Conservation (phyloP, 2,888 invertebrate genomes). For the Strigamia maritima region DNA sequence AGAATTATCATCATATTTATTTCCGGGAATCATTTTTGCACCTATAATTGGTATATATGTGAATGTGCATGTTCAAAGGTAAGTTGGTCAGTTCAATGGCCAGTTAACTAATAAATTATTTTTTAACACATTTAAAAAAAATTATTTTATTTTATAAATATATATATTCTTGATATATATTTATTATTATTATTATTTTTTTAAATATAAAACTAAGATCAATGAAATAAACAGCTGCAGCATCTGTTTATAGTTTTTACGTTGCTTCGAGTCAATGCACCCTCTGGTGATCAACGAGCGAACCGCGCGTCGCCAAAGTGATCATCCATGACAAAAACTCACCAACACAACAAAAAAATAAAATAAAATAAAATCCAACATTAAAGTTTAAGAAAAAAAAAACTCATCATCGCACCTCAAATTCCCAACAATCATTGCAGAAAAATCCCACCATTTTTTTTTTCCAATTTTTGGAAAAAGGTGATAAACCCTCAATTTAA, state of each 20-base stretch:
- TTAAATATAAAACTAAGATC: background rate
- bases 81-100: too few relatives aligned
- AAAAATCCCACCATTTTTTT: background rate
- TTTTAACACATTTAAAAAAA: too few relatives aligned
- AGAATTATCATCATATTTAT: too few relatives aligned
- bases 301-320: conserved; percentile 1
- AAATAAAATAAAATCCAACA: background rate
- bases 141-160: too few relatives aligned
- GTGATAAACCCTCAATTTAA: conserved; percentile 23
- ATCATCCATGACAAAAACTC: background rate
- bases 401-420: background rate
- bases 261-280: background rate
- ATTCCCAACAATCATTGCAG: background rate
- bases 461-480: background rate
- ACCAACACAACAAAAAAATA: background rate
- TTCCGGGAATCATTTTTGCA: too few relatives aligned
- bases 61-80: too few relatives aligned
- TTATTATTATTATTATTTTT: too few relatives aligned
- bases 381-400: background rate
- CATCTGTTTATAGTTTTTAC: background rate
- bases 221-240: background rate
- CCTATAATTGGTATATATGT: too few relatives aligned
- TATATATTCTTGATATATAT: too few relatives aligned
- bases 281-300: background rate
- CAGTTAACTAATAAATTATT: too few relatives aligned